phyloP scores from a whole-genome alignment of 2,113 vertebrate species.

The Bungarus multicinctus region DNA sequence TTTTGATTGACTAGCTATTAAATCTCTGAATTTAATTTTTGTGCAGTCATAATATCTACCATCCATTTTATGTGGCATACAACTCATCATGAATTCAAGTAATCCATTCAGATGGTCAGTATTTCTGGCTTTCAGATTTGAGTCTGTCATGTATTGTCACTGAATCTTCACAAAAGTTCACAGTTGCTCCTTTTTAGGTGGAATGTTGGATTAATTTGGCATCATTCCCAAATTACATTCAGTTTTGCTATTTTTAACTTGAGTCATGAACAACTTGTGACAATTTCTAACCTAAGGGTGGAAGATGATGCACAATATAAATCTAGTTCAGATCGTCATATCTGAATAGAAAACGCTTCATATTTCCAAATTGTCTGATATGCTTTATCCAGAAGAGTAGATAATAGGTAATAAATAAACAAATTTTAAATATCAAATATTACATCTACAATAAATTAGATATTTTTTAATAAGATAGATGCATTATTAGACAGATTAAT shows the following conservation, averaged over 20 bases:
- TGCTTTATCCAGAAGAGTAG: background rate
- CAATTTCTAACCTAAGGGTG: background rate
- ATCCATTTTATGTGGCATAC: background rate
- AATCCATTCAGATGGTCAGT: background rate
- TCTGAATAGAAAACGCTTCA: background rate
- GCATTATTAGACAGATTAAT: background rate
- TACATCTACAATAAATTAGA: background rate
- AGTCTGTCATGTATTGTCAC: background rate
- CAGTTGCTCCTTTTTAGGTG: background rate
- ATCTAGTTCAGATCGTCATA: background rate
- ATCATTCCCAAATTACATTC: background rate
- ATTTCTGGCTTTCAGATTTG: background rate
- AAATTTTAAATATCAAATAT: background rate
- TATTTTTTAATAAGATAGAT: background rate
- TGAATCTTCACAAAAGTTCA: background rate
- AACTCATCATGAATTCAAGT: background rate
- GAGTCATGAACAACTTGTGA: background rate
- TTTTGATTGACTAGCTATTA: background rate
- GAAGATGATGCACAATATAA: background rate
- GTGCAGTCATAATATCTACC: background rate
- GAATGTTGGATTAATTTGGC: background rate
- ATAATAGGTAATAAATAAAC: background rate
- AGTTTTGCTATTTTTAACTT: background rate
- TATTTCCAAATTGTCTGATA: background rate
- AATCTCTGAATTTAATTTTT: background rate